Evolutionary conservation across 2,113 vertebrate species (phyloP).

Genomic region (Rhabdornis inornatus): DNA sequence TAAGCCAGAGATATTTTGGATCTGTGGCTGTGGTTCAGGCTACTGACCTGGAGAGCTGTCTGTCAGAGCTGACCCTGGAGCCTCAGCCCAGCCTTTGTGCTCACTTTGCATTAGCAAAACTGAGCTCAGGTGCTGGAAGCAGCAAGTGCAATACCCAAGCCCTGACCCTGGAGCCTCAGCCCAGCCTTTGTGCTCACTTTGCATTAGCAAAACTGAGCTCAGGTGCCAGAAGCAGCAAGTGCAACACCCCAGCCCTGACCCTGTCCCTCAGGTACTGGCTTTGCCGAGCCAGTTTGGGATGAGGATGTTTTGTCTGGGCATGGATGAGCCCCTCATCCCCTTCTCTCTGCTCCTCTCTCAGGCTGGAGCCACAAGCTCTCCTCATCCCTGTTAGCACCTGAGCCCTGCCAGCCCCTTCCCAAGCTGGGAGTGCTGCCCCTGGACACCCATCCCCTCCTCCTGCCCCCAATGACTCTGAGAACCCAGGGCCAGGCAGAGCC

Average conservation of each 20-base stretch:
- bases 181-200: background rate
- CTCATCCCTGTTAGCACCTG: background rate
- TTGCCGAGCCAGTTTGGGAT: background rate
- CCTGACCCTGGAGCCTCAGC: background rate
- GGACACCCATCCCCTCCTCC: background rate
- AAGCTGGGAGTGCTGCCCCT: background rate
- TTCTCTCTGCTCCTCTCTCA: background rate
- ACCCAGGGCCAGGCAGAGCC: background rate
- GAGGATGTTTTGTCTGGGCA: accelerated
- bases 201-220: background rate
- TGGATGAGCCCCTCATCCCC: background rate
- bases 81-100: background rate
- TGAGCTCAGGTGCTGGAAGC: background rate
- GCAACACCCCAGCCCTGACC: background rate
- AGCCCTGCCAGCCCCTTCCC: background rate
- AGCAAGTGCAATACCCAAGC: too few relatives aligned
- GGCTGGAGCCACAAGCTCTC: background rate
- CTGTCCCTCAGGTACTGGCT: background rate
- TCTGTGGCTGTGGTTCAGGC: background rate
- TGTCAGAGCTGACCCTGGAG: background rate
- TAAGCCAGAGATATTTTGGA: background rate
- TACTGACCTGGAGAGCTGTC: background rate
- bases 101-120: background rate
- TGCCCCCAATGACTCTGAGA: accelerated
- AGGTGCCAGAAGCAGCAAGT: accelerated